These are phyloP conservation scores for Lepus timidus DNA, from an alignment of 2,113 vertebrate genomes.

Conservation along the genomic window DNA sequence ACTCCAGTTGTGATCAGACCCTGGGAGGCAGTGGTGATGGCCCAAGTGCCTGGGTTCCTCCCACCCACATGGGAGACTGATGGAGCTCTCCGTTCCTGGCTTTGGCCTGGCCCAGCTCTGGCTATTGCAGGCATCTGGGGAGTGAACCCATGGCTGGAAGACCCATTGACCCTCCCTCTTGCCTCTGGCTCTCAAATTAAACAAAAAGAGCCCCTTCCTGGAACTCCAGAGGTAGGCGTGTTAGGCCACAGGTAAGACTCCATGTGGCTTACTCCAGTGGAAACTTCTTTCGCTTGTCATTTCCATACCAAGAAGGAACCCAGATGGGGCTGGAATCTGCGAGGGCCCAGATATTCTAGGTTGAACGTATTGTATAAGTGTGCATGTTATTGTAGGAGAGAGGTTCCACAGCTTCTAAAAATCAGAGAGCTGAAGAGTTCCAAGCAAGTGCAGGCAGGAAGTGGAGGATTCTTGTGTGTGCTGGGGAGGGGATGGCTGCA, in stretches of 20 bases:
- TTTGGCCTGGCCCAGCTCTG: too few species aligned
- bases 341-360: neutral
- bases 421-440: neutral
- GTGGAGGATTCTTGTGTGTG: neutral
- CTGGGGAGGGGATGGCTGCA: neutral
- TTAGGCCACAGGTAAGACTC: neutral
- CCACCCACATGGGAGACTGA: too few species aligned
- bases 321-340: neutral
- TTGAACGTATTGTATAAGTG: neutral
- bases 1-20: too few species aligned
- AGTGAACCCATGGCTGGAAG: too few species aligned
- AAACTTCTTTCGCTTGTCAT: neutral
- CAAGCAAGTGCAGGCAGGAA: neutral
- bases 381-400: neutral
- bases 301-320: neutral
- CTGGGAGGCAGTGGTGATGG: too few species aligned
- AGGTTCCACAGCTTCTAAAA: slow-evolving; percentile 44
- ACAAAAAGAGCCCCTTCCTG: too few species aligned
- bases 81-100: too few species aligned
- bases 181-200: too few species aligned
- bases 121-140: too few species aligned
- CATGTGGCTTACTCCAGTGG: neutral
- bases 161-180: too few species aligned
- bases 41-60: too few species aligned
- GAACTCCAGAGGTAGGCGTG: fast-evolving